phyloP scores from a whole-genome alignment of 2,888 invertebrate species.

The Tipula unca region DNA sequence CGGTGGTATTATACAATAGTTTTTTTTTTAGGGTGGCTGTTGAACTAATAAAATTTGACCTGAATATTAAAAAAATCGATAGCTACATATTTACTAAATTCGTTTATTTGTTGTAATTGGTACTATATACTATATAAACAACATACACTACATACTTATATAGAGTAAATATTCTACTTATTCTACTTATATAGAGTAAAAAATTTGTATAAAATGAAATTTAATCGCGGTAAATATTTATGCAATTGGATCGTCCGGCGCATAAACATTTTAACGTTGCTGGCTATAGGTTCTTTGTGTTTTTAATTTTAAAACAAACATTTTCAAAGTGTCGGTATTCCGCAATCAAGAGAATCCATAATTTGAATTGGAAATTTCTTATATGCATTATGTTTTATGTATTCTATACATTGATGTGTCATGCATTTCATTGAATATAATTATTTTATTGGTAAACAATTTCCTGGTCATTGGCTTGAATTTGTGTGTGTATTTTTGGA shows the following conservation, averaged over 20 bases:
- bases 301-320: not conserved
- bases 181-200: not conserved
- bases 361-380: not conserved
- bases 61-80: not conserved
- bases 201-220: not conserved
- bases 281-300: not conserved
- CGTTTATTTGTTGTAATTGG: not conserved
- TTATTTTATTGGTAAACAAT: not conserved
- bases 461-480: not conserved
- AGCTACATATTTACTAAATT: not conserved
- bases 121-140: not conserved
- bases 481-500: not conserved
- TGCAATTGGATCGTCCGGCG: not conserved
- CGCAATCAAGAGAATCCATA: not conserved
- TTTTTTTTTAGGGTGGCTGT: not conserved
- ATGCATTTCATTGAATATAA: not conserved
- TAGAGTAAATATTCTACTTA: not conserved
- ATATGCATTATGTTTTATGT: no score
- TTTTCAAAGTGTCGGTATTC: not conserved
- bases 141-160: not conserved
- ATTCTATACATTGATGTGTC: no score
- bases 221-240: not conserved
- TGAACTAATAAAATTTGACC: conserved; percentile 8
- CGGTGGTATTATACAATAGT: not conserved
- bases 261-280: not conserved